These are phyloP conservation scores for Misgurnus anguillicaudatus DNA, from an alignment of 2,113 vertebrate genomes.

Conservation along the genomic window DNA sequence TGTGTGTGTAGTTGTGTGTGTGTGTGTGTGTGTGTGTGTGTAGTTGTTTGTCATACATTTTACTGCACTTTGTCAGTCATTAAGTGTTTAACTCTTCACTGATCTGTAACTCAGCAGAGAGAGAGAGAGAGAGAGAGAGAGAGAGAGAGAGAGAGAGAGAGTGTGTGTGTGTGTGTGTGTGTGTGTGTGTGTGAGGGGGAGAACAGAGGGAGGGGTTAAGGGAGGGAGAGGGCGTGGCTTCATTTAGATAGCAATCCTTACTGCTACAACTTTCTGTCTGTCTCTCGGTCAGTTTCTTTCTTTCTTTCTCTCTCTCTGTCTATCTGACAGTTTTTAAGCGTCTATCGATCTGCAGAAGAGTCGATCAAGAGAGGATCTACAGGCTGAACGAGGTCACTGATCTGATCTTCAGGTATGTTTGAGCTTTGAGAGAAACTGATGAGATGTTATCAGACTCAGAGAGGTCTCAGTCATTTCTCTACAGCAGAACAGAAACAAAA, in stretches of 20 bases:
- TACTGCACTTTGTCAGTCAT: conserved; percentile 68
- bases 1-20: conserved; percentile 31
- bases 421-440: conserved; percentile 25
- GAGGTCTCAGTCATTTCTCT: background rate
- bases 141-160: conserved; percentile 57
- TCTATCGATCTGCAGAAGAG: conserved; percentile 54
- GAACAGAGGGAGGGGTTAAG: conserved; percentile 43
- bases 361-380: conserved; percentile 38
- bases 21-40: conserved; percentile 30
- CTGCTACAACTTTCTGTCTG: conserved; percentile 62
- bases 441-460: background rate
- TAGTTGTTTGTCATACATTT: conserved; percentile 70
- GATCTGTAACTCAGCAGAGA: conserved; percentile 67
- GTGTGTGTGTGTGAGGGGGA: conserved; percentile 51
- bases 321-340: conserved; percentile 66
- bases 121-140: conserved; percentile 58
- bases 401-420: background rate
- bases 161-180: conserved; percentile 55
- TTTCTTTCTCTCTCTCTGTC: conserved; percentile 59
- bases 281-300: conserved; percentile 16
- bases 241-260: conserved; percentile 67
- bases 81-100: conserved; percentile 78
- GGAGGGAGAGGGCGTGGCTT: conserved; percentile 78
- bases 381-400: conserved; percentile 35
- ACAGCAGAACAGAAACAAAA: background rate